Percentiles rank a stretch among this genome's conserved stretches.
Evolutionary conservation across 2,888 invertebrate genomes (phyloP).

Genomic region (Yponomeuta evonymella): DNA sequence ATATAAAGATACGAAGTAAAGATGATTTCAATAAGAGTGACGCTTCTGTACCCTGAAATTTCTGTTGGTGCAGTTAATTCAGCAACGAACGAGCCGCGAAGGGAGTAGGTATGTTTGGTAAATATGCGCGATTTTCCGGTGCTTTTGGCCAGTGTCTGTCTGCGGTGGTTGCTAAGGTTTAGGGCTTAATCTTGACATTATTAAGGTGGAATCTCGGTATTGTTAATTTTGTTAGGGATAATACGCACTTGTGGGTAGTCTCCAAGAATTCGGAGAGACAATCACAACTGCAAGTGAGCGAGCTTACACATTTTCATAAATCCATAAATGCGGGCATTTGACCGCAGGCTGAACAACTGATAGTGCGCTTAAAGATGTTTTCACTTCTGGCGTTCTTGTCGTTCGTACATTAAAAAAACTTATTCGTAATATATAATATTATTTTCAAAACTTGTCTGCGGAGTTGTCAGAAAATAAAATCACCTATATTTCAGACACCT

Average conservation of each 20-base stretch:
- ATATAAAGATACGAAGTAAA: not conserved
- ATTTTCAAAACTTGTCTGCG: too few species aligned
- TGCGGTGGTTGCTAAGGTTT: not conserved
- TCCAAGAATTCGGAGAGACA: too few species aligned
- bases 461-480: too few species aligned
- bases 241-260: not conserved
- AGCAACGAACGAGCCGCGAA: not conserved
- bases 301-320: too few species aligned
- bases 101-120: slow-evolving; percentile 6
- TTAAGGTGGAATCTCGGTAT: not conserved
- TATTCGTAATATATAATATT: too few species aligned
- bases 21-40: not conserved
- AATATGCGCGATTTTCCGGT: slow-evolving; percentile 4
- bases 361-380: too few species aligned
- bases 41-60: not conserved
- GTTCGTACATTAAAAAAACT: too few species aligned
- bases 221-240: not conserved
- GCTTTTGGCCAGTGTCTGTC: slow-evolving; percentile 9
- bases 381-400: too few species aligned
- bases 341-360: too few species aligned
- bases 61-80: not conserved
- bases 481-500: too few species aligned
- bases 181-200: not conserved
- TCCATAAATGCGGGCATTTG: too few species aligned
- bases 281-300: too few species aligned